Percentiles rank a stretch among this genome's conserved stretches.
Evolutionary conservation across 2,797 vertebrate species (phyloP).

Genomic region (Gephyroberyx darwinii): DNA sequence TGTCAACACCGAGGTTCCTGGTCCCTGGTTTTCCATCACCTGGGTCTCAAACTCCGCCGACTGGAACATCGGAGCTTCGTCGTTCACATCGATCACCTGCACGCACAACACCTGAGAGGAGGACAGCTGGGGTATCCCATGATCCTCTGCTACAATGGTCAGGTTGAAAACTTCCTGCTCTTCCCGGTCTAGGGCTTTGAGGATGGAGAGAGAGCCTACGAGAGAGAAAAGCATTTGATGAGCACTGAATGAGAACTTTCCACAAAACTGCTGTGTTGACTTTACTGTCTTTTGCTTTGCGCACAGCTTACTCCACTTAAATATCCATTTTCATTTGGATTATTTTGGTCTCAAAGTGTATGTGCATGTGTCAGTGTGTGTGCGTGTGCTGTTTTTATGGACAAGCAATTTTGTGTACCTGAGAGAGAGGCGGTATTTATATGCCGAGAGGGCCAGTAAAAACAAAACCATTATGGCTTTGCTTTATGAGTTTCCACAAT

Average conservation of each 20-base stretch:
- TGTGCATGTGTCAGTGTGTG: neutral
- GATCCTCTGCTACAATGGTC: constrained; percentile 89
- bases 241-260: neutral
- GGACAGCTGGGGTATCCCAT: constrained; percentile 88
- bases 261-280: constrained; percentile 5
- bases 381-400: neutral
- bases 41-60: constrained; percentile 83
- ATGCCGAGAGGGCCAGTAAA: constrained; percentile 50
- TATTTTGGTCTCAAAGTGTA: constrained; percentile 3
- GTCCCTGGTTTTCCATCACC: constrained; percentile 88
- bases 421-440: constrained; percentile 44
- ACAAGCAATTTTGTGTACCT: constrained; percentile 46
- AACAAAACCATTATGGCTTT: constrained; percentile 52
- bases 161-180: constrained; percentile 88
- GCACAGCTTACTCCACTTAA: neutral
- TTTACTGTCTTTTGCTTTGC: neutral
- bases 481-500: constrained; percentile 67
- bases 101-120: constrained; percentile 89
- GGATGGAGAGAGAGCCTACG: constrained; percentile 72
- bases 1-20: constrained; percentile 87
- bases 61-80: constrained; percentile 89
- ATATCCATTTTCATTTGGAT: neutral
- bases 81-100: constrained; percentile 93
- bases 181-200: constrained; percentile 91
- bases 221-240: constrained; percentile 4